Percentiles rank a stretch among this genome's conserved stretches.
phyloP scores from a whole-genome alignment of 2,113 vertebrate genomes.

The Malurus elegans region DNA sequence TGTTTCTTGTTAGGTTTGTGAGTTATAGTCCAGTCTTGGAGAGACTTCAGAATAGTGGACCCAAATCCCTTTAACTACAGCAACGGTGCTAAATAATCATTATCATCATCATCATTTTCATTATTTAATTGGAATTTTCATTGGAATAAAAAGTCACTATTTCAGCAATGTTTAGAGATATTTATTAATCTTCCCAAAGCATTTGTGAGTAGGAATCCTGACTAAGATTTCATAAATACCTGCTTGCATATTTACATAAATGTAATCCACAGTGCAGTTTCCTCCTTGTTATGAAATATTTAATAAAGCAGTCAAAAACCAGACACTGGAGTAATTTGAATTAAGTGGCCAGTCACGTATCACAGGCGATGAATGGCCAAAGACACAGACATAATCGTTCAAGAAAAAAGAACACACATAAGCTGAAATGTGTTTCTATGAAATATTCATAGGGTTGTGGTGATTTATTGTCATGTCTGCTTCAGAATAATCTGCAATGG shows the following conservation, averaged over 20 bases:
- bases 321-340: neutral
- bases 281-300: neutral
- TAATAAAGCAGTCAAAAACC: conserved; percentile 15
- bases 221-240: neutral
- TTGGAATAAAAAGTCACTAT: neutral
- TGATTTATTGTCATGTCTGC: neutral
- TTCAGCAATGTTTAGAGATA: neutral
- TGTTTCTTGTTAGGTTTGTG: neutral
- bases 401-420: neutral
- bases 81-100: neutral
- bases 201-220: neutral
- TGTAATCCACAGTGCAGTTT: neutral
- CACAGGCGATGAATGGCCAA: neutral
- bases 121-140: neutral
- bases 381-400: neutral
- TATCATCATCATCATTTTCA: neutral
- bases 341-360: conserved; percentile 6
- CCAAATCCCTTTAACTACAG: neutral
- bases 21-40: neutral
- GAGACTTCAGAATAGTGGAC: neutral
- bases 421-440: neutral
- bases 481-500: neutral
- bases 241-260: neutral
- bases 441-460: conserved; percentile 10
- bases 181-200: neutral